Conservation (phyloP, 1,140 invertebrate genomes). For the Aricia agestis region DNA sequence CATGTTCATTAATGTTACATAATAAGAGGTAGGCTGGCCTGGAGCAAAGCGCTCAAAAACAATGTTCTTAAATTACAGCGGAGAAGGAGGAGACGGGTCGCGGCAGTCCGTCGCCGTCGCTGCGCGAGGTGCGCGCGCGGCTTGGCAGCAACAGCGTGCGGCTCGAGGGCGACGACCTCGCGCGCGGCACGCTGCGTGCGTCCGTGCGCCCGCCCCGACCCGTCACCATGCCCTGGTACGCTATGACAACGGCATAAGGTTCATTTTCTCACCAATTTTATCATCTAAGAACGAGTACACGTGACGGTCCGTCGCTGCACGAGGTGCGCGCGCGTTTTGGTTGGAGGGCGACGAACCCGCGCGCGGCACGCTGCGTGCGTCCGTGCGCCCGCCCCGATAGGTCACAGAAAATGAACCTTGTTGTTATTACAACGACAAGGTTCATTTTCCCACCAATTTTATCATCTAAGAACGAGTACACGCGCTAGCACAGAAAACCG, state of each 20-base stretch:
- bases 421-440: too few species aligned
- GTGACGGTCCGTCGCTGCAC: conserved; percentile 78
- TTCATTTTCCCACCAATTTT: too few species aligned
- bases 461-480: too few species aligned
- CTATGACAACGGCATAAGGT: neutral
- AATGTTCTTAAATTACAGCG: conserved; percentile 31
- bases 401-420: too few species aligned
- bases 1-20: too few species aligned
- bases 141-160: conserved; percentile 47
- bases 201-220: conserved; percentile 75
- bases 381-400: conserved; percentile 75
- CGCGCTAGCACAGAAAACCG: too few species aligned
- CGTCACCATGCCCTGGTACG: conserved; percentile 45
- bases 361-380: conserved; percentile 83
- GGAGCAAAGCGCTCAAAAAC: too few species aligned
- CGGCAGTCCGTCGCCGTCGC: conserved; percentile 75
- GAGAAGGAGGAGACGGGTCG: conserved; percentile 57
- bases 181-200: conserved; percentile 83
- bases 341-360: conserved; percentile 77
- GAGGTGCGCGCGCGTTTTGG: conserved; percentile 46
- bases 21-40: too few species aligned
- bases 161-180: conserved; percentile 77
- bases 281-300: too few species aligned
- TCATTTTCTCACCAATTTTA: neutral
- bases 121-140: conserved; percentile 58